Evolutionary conservation across 1,140 invertebrate genomes (phyloP).

Genomic region (Drosophila bocqueti): DNA sequence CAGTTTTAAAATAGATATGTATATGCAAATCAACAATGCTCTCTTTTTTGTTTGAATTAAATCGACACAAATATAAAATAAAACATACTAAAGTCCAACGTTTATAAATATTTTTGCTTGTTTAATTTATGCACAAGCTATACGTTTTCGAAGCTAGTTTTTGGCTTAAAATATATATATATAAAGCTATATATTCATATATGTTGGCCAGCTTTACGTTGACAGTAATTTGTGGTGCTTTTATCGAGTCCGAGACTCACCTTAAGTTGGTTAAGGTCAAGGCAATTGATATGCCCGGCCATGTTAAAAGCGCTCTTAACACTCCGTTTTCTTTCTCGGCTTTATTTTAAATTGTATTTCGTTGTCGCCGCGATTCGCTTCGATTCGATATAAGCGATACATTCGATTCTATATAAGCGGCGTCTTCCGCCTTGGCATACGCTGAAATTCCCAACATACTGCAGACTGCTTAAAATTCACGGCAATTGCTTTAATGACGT

Average conservation of each 20-base stretch:
- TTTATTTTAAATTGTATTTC: constrained; percentile 1
- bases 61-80: constrained; percentile 1
- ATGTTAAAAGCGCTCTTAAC: constrained; percentile 16
- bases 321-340: neutral
- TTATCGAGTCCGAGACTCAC: constrained; percentile 29
- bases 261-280: constrained; percentile 60
- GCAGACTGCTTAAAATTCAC: constrained; percentile 64
- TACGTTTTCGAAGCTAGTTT: constrained; percentile 33
- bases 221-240: constrained; percentile 49
- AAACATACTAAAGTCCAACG: constrained; percentile 2
- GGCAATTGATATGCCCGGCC: constrained; percentile 35
- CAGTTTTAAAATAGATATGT: neutral
- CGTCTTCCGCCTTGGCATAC: constrained; percentile 47
- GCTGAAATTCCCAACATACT: constrained; percentile 43
- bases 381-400: neutral
- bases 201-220: neutral
- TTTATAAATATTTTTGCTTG: constrained; percentile 11
- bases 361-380: neutral
- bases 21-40: neutral
- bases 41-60: constrained; percentile 1
- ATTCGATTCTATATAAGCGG: constrained; percentile 25
- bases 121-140: constrained; percentile 37
- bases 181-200: neutral
- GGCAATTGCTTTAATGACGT: constrained; percentile 59
- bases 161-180: constrained; percentile 10